Evolutionary conservation across 2,113 vertebrate genomes (phyloP).

Genomic region (Nibea coibor): DNA sequence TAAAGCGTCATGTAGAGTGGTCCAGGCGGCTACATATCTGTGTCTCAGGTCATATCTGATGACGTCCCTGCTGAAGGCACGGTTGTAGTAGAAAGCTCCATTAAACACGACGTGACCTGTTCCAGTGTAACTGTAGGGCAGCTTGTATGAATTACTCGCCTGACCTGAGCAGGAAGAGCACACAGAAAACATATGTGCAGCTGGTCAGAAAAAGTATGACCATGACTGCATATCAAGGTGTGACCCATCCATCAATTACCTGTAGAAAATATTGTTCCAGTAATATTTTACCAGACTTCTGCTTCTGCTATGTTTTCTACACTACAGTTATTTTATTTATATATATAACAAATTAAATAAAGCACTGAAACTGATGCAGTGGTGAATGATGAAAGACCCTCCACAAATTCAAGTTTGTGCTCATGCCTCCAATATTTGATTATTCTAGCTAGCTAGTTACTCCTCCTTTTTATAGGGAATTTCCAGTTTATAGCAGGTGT

Average conservation of each 20-base stretch:
- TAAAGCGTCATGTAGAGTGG: constrained; percentile 91
- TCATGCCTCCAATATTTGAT: too few relatives aligned
- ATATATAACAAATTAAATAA: too few relatives aligned
- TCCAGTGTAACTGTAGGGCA: constrained; percentile 95
- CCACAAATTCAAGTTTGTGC: too few relatives aligned
- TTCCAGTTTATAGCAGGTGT: too few relatives aligned
- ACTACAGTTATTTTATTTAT: too few relatives aligned
- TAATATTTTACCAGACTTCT: not conserved
- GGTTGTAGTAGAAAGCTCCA: constrained; percentile 94
- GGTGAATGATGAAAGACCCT: too few relatives aligned
- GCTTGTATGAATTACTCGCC: constrained; percentile 93
- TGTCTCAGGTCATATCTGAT: constrained; percentile 93
- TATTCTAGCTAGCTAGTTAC: too few relatives aligned
- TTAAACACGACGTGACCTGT: constrained; percentile 93
- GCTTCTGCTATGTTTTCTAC: too few relatives aligned
- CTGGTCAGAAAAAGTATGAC: constrained; percentile 1
- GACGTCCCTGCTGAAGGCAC: constrained; percentile 94
- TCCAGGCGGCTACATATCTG: constrained; percentile 92
- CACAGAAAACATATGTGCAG: constrained; percentile 21
- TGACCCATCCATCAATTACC: not conserved
- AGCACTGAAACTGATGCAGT: too few relatives aligned
- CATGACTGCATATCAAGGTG: not conserved
- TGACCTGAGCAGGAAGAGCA: constrained; percentile 66
- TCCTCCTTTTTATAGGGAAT: too few relatives aligned
- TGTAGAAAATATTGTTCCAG: not conserved